These are phyloP conservation scores for Altica lythri DNA, from an alignment of 2,888 invertebrate genomes.

Conservation along the genomic window DNA sequence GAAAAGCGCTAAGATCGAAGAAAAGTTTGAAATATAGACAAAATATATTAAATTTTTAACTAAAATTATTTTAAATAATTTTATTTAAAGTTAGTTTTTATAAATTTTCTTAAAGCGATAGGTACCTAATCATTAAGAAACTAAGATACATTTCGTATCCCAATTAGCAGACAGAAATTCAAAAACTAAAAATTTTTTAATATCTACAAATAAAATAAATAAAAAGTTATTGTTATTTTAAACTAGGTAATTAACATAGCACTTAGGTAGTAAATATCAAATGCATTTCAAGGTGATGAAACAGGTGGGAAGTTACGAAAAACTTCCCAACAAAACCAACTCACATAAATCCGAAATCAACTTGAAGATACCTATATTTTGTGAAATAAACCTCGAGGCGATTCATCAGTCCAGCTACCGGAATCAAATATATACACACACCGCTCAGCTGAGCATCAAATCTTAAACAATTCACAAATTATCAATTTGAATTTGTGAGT, in stretches of 20 bases:
- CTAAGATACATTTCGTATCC: too few species aligned
- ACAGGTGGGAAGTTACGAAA: conserved; percentile 15
- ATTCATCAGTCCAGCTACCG: conserved; percentile 51
- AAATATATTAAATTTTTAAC: too few species aligned
- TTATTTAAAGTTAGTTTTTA: too few species aligned
- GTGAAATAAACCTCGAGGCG: conserved; percentile 31
- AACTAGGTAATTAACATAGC: neutral
- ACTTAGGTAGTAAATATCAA: neutral
- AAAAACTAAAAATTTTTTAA: too few species aligned
- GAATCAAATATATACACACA: conserved; percentile 45
- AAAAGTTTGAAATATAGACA: too few species aligned
- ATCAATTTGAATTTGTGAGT: conserved; percentile 55
- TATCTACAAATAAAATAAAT: too few species aligned
- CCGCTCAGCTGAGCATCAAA: conserved; percentile 56
- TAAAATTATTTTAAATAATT: too few species aligned
- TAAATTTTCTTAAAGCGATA: too few species aligned
- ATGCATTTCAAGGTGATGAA: neutral
- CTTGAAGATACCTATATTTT: conserved; percentile 18
- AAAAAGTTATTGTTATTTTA: too few species aligned
- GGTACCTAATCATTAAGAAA: too few species aligned
- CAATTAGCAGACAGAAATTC: too few species aligned
- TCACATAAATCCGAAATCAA: conserved; percentile 20
- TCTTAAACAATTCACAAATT: conserved; percentile 59
- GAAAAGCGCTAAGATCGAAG: too few species aligned
- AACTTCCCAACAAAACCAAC: conserved; percentile 11